Conservation (phyloP, 1,140 invertebrate genomes). For the Bombyx mandarina region DNA sequence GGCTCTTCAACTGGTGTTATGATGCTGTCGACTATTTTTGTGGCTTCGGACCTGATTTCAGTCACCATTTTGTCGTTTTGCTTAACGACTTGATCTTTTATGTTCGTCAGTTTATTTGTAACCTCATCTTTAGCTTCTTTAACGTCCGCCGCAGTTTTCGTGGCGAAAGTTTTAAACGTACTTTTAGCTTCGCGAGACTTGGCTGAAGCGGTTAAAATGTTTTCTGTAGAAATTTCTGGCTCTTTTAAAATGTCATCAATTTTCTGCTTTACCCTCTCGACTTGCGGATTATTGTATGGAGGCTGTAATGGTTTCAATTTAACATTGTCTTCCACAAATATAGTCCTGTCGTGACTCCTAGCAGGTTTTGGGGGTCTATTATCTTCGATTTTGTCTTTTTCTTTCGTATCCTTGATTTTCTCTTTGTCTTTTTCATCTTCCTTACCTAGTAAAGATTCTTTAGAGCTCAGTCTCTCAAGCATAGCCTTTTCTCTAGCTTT, state of each 20-base stretch:
- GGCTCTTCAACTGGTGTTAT: slow-evolving; percentile 55
- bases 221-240: slow-evolving; percentile 57
- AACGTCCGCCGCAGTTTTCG: slow-evolving; percentile 38
- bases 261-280: slow-evolving; percentile 64
- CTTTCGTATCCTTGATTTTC: slow-evolving; percentile 10
- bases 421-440: slow-evolving; percentile 33
- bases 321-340: slow-evolving; percentile 48
- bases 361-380: slow-evolving; percentile 41
- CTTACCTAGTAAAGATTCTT: slow-evolving; percentile 55
- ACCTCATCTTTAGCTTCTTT: slow-evolving; percentile 41
- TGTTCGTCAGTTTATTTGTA: slow-evolving; percentile 30
- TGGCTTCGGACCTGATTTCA: slow-evolving; percentile 47
- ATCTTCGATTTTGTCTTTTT: slow-evolving; percentile 26
- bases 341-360: slow-evolving; percentile 30
- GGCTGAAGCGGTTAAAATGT: slow-evolving; percentile 36
- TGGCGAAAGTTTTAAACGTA: slow-evolving; percentile 35
- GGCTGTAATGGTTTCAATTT: slow-evolving; percentile 59
- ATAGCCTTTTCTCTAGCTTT: slow-evolving; percentile 67
- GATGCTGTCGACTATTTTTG: slow-evolving; percentile 54
- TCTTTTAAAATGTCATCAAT: slow-evolving; percentile 66
- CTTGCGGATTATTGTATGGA: slow-evolving; percentile 60
- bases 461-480: slow-evolving; percentile 64
- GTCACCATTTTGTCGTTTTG: slow-evolving; percentile 37
- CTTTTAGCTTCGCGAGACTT: slow-evolving; percentile 30
- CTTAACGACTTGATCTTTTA: slow-evolving; percentile 44